phyloP scores from a whole-genome alignment of 2,113 vertebrate genomes.

The Tinamus guttatus region DNA sequence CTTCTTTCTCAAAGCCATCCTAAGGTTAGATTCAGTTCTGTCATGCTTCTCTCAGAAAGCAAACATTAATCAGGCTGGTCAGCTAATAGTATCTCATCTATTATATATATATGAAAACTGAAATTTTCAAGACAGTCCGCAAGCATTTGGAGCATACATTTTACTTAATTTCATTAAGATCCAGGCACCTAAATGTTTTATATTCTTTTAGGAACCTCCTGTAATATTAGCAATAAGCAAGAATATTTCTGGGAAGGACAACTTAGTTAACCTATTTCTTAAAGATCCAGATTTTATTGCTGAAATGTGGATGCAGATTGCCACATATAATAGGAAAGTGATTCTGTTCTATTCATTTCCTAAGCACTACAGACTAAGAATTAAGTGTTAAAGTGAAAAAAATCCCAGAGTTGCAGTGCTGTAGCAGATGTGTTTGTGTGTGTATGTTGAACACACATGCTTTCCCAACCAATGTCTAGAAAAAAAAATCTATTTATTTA shows the following conservation, averaged over 20 bases:
- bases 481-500: background rate
- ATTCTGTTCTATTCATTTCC: background rate
- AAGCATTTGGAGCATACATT: background rate
- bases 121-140: background rate
- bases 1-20: background rate
- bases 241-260: constrained; percentile 3
- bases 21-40: background rate
- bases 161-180: constrained; percentile 30
- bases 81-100: constrained; percentile 23
- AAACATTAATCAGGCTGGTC: background rate
- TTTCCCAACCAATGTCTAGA: background rate
- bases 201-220: background rate
- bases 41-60: background rate
- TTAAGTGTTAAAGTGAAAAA: background rate
- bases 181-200: background rate
- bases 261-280: background rate
- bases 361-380: background rate
- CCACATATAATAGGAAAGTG: background rate
- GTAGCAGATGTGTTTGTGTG: background rate
- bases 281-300: background rate
- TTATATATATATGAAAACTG: constrained; percentile 40
- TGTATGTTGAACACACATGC: accelerated
- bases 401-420: background rate
- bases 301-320: background rate
- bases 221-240: constrained; percentile 24